These are phyloP conservation scores for Caprella mutica DNA, from an alignment of 2,888 invertebrate genomes.

Conservation along the genomic window DNA sequence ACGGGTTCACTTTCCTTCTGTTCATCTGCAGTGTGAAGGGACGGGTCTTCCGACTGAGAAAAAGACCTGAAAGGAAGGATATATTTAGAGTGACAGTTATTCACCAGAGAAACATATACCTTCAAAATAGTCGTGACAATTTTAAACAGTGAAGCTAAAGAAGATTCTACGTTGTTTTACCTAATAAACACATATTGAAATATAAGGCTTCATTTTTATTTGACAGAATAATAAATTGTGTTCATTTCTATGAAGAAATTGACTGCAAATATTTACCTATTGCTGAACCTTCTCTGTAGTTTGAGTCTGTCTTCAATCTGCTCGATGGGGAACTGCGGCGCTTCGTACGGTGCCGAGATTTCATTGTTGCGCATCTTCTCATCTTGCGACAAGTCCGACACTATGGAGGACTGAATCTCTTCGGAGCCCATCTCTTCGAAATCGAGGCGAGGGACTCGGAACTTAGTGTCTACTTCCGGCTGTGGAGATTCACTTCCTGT, in stretches of 20 bases:
- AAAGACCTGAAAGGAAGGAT: too few relatives aligned
- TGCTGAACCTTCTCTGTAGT: constrained; percentile 71
- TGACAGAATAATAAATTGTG: too few relatives aligned
- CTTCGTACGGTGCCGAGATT: constrained; percentile 90
- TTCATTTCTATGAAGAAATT: too few relatives aligned
- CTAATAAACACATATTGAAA: not conserved
- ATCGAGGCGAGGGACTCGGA: constrained; percentile 9
- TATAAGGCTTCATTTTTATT: not conserved
- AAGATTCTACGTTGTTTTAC: not conserved
- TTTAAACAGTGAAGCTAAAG: not conserved
- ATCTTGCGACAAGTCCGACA: constrained; percentile 15
- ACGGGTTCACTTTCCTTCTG: too few relatives aligned
- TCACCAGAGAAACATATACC: too few relatives aligned
- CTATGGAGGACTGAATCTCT: not conserved
- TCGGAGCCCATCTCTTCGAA: constrained; percentile 2
- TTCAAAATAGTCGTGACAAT: too few relatives aligned
- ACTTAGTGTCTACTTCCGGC: constrained; percentile 4
- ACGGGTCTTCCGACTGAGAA: constrained; percentile 20
- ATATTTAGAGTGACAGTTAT: too few relatives aligned
- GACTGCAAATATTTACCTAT: too few relatives aligned
- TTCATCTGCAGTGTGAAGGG: constrained; percentile 19
- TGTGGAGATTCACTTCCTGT: constrained; percentile 7
- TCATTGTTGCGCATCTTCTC: constrained; percentile 49
- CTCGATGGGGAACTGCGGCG: constrained; percentile 95
- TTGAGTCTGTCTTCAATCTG: constrained; percentile 86